Base-by-base conservation (phyloP, 2,113 vertebrate species). In the Scortum barcoo region DNA sequence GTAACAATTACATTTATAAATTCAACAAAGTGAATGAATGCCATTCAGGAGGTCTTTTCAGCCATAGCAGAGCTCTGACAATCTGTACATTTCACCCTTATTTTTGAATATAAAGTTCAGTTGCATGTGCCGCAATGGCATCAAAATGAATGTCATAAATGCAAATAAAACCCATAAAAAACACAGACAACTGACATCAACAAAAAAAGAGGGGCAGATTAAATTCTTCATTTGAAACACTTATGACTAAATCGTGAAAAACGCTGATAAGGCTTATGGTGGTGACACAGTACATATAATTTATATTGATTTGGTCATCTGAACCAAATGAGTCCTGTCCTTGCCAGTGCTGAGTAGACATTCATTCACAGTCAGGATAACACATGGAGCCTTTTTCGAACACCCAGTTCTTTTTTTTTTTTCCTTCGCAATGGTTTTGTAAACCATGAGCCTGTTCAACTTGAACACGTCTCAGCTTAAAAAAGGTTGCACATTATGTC, bases 301-400 rank as follows among this genome's bases (percentile, higher is more conserved):
- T 10, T 26, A 4, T 53, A 71, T 60, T 75, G 70, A 75, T 60
- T 75, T 38, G 5, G 4, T 19, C 30, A 61, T 67, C 13, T 42
- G 30, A 33, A 38, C 22, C 36, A 51, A 77, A 77, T 42, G 30
- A 67, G 40, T 1, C 5, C 28, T 20, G 28, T 42, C 38, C 50
- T 58, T 5, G 0, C 7, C 4, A 12, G 7, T 33, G 36, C 44
- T 62, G 50, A 66, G 9, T 54, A 7, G 53, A 56, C 48, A 20
- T 30, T 13, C 36, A 69, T 63, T 69, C 38, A 30, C 36, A 69
- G 70, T 69, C 38, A 30, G 40, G 19, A 56, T 75, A n/a, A 65
- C 36, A 72, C 0, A 8, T 2, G 13, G 20, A 26, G 28, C 6
- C 9, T 22, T 58, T 69, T 26, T 26, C 1, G 0, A 36, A 57